Evolutionary conservation across 2,888 invertebrate genomes (phyloP).

Genomic region (Drosophila merina): DNA sequence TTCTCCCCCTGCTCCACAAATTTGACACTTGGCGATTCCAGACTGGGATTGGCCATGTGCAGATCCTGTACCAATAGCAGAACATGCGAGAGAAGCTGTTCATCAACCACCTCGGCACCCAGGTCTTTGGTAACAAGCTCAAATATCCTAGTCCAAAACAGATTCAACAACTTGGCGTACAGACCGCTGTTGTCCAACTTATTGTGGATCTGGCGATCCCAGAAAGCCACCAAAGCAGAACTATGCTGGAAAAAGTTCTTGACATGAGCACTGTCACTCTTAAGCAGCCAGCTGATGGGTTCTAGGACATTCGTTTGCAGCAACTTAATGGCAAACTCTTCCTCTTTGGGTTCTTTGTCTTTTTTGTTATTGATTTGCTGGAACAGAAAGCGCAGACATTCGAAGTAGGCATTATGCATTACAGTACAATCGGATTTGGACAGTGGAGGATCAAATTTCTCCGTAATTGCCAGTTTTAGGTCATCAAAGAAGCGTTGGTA

Average conservation of each 20-base stretch:
- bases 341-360: conserved; percentile 38
- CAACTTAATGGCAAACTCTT: conserved; percentile 55
- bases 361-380: conserved; percentile 84
- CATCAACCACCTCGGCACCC: conserved; percentile 60
- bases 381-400: conserved; percentile 89
- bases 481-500: conserved; percentile 89
- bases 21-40: conserved; percentile 85
- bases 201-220: conserved; percentile 83
- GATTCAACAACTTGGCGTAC: conserved; percentile 67
- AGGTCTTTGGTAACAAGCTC: conserved; percentile 64
- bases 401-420: conserved; percentile 88
- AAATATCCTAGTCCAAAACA: conserved; percentile 81
- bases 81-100: conserved; percentile 80
- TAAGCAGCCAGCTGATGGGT: conserved; percentile 84
- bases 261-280: conserved; percentile 74
- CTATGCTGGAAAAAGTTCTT: conserved; percentile 85
- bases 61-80: conserved; percentile 84
- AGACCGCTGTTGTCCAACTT: conserved; percentile 64
- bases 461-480: conserved; percentile 87
- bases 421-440: conserved; percentile 88
- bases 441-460: conserved; percentile 85
- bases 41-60: conserved; percentile 80
- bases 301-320: conserved; percentile 78
- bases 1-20: conserved; percentile 82
- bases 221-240: conserved; percentile 85